Evolutionary conservation across 2,888 invertebrate genomes (phyloP), one percentile per base, ranked within the genome.

Genomic region (Cryptocephalus primarius): DNA sequence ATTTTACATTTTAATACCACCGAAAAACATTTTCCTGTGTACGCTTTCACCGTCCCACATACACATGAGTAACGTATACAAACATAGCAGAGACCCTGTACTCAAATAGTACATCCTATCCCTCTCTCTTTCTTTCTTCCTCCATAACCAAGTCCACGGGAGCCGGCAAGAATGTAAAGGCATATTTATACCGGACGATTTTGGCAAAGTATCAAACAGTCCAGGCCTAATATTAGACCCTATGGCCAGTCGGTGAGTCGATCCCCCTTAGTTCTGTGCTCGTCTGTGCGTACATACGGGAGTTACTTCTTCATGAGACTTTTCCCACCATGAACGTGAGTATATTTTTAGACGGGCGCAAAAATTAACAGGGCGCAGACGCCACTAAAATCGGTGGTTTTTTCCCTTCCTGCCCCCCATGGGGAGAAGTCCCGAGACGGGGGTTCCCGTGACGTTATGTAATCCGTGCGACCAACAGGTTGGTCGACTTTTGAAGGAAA

Each of bases 131-230:
- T 22, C 22, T 22, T 22, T 22, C 22, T 22, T 22, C 22, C 22
- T 22, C 22, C 6, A 11, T 36, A 36, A 12, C n/a, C 36, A 36
- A 32, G 32, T 42, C 34, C 39, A 43, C 46, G 44, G 41, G 41
- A 44, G 48, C 6, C 22, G 47, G 46, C 50, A 52, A 52, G 54
- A 54, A 54, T 54, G 51, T 48, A 10, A 42, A 42, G 52, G 52
- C 42, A 53, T 61, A 61, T 61, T 57, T 57, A 61, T 61, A 61
- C 55, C 50, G 39, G 42, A 42, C 43, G 54, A 57, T 56, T 61
- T 65, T 65, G 65, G 65, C 65, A 63, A 60, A 50, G 54, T 60
- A 60, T 63, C 65, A 65, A 64, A 56, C 59, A 55, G 55, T 52
- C 53, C 58, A 42, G 50, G 52, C 48, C 60, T 64, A 63, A 64